Base-by-base conservation (phyloP, 1,140 invertebrate genomes). In the Sarcophaga peregrina region DNA sequence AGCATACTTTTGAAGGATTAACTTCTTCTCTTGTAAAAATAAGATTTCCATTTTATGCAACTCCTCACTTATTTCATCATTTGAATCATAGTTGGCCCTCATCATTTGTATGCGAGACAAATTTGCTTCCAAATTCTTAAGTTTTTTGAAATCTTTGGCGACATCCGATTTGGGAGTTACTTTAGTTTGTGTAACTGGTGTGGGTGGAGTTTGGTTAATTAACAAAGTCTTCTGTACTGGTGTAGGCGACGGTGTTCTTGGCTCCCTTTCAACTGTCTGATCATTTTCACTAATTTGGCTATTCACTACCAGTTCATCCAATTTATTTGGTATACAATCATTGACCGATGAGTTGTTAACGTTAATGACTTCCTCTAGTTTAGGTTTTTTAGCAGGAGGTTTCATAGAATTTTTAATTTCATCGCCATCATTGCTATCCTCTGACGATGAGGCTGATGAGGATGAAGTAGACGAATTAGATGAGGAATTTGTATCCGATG, bases 11-110 rank as follows among this genome's bases (percentile, higher is more conserved):
- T 88, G 86, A 83, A 89, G 85, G 1, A 90, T 90, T 15, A 89
- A 85, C n/a, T 88, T 89, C 58, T 87, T 87, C 11, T 89, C 88
- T 82, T 85, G 85, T 2, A 89, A 78, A 58, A 90, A 88, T 7
- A 90, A 52, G 5, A 86, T 88, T 37, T 90, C 88, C 88, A 90
- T 90, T 85, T 90, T 89, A 6, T 88, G 82, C 72, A 90, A 82
- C 80, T 89, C 88, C 50, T 88, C 87, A 74, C 85, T 87, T 9
- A 90, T 86, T 62, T 90, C 88, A 82, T 90, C 88, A 3, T 85
- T 87, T 0, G 87, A 86, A 82, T 90, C 88, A 62, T 87, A 90
- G 76, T 87, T 88, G 25, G 88, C 87, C 0, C 88, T 85, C 88
- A 90, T 90, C 86, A 86, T 89, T 81, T 90, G 88, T 80, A 89